These are phyloP conservation scores for Acanthosepion esculentum DNA, from an alignment of 2,888 invertebrate species.

Conservation along the genomic window DNA sequence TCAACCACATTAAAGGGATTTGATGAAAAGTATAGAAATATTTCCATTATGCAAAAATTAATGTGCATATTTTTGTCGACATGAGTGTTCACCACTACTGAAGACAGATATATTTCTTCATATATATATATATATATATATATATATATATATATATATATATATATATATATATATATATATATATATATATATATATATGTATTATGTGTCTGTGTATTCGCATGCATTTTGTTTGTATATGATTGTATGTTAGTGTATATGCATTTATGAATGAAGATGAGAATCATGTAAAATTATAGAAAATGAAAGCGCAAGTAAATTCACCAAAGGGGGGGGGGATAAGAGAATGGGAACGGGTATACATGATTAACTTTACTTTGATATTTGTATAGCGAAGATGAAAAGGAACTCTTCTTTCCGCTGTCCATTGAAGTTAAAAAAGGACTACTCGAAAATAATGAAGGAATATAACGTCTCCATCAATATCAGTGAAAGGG, in stretches of 20 bases:
- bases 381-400: slow-evolving; percentile 2
- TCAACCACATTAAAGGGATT: too few relatives aligned
- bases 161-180: background rate
- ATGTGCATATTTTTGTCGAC: too few relatives aligned
- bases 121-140: background rate
- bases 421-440: background rate
- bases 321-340: background rate
- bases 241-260: background rate
- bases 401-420: slow-evolving; percentile 17
- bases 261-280: background rate
- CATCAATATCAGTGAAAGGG: background rate
- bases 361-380: background rate
- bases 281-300: background rate
- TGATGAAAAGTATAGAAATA: too few relatives aligned
- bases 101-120: background rate
- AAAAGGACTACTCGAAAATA: background rate
- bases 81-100: too few relatives aligned
- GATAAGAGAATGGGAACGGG: background rate
- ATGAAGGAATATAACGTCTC: background rate
- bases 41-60: too few relatives aligned
- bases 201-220: background rate
- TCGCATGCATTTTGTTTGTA: too few relatives aligned
- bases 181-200: background rate
- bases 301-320: background rate
- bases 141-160: background rate